Percentiles rank a stretch among this genome's conserved stretches.
Conservation (phyloP, 2,797 vertebrate genomes). For the Macrochelys suwanniensis region DNA sequence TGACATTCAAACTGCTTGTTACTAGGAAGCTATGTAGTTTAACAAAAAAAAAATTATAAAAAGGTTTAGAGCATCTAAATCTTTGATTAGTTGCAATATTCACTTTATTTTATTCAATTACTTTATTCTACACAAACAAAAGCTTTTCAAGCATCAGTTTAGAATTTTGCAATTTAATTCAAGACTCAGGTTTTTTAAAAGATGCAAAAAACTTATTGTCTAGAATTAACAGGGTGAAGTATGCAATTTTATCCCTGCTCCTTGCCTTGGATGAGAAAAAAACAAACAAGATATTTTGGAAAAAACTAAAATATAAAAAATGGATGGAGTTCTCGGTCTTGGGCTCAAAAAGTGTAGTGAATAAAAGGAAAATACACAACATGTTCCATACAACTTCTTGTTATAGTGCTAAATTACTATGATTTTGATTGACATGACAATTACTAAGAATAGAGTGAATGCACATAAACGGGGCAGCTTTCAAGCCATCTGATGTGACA, state of each 20-base stretch:
- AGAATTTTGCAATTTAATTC: not conserved
- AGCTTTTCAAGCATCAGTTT: not conserved
- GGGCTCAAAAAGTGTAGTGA: not conserved
- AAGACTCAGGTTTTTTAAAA: not conserved
- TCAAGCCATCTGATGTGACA: not conserved
- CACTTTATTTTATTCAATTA: not conserved
- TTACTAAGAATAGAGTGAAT: not conserved
- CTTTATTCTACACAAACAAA: not conserved
- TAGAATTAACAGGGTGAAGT: not conserved
- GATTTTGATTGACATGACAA: not conserved
- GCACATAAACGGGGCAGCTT: not conserved
- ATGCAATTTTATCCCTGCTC: not conserved
- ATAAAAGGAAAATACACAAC: not conserved
- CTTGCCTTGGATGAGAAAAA: not conserved
- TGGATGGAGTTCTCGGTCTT: fast-evolving
- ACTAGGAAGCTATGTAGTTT: not conserved
- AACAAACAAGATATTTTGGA: not conserved
- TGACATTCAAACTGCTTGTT: not conserved
- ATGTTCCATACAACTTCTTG: fast-evolving
- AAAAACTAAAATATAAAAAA: not conserved
- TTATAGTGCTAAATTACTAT: not conserved
- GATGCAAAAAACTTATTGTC: not conserved
- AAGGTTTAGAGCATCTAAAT: not conserved
- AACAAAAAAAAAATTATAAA: not conserved
- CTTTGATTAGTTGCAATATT: not conserved